Percentiles rank a stretch among this genome's conserved stretches.
These are phyloP conservation scores for Lymantria dispar DNA, from an alignment of 2,888 invertebrate species.

Conservation along the genomic window DNA sequence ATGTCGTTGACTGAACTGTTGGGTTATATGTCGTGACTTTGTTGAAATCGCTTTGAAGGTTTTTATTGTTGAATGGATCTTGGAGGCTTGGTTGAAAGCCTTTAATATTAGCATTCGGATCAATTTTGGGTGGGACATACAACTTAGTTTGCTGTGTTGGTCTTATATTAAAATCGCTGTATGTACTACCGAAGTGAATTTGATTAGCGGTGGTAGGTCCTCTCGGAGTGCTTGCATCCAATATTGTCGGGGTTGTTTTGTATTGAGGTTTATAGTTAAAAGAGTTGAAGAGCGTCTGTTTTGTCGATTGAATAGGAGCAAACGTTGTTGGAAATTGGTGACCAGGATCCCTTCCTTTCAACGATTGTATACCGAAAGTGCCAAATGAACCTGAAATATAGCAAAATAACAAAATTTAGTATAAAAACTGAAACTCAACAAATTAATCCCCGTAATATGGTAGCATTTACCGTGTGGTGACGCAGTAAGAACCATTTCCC, in stretches of 20 bases:
- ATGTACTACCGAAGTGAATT: constrained; percentile 60
- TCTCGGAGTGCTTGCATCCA: constrained; percentile 63
- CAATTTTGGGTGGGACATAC: constrained; percentile 58
- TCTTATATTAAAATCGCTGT: constrained; percentile 64
- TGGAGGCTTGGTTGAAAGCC: constrained; percentile 73
- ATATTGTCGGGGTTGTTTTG: constrained; percentile 58
- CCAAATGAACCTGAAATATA: constrained; percentile 79
- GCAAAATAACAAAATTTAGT: neutral
- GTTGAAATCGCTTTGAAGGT: constrained; percentile 54
- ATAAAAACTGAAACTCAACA: neutral
- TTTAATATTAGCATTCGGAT: constrained; percentile 61
- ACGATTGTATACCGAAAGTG: constrained; percentile 81
- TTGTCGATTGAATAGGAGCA: constrained; percentile 61
- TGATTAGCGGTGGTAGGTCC: constrained; percentile 60
- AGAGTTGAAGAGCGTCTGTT: constrained; percentile 67
- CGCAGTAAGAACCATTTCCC: no score
- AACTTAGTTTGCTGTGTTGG: constrained; percentile 73
- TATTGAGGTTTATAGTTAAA: constrained; percentile 64
- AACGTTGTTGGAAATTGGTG: constrained; percentile 57
- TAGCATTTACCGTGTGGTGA: no score
- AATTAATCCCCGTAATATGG: no score
- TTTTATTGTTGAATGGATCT: constrained; percentile 67
- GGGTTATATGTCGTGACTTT: constrained; percentile 72
- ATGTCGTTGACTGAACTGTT: constrained; percentile 53
- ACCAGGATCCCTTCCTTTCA: constrained; percentile 75